phyloP scores from a whole-genome alignment of 1,140 invertebrate species.

The Carposina sasakii region DNA sequence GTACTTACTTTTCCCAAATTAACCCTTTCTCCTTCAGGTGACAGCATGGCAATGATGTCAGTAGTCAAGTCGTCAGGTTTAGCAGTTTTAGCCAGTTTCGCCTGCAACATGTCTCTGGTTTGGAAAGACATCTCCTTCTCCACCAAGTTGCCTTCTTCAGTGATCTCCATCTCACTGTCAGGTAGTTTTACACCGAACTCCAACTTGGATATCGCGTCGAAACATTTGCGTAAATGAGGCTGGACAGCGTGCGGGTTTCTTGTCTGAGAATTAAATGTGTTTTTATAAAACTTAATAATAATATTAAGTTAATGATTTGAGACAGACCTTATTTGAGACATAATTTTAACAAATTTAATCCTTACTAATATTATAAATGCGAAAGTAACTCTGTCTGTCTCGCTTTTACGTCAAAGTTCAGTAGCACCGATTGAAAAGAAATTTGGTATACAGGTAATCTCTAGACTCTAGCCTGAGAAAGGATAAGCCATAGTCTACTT shows the following conservation, averaged over 20 bases:
- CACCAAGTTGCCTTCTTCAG: slow-evolving; percentile 50
- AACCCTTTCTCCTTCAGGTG: slow-evolving; percentile 88
- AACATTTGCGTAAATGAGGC: slow-evolving; percentile 91
- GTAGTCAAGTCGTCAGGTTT: slow-evolving; percentile 75
- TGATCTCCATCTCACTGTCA: slow-evolving; percentile 69
- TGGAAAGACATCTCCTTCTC: slow-evolving; percentile 57
- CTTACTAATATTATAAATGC: no score
- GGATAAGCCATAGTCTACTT: no score
- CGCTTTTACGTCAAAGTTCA: no score
- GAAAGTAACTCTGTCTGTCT: no score
- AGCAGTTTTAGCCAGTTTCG: slow-evolving; percentile 50
- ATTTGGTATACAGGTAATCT: no score
- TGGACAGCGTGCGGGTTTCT: slow-evolving; percentile 90
- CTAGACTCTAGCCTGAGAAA: no score
- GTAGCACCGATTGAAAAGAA: no score
- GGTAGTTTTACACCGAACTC: slow-evolving; percentile 79
- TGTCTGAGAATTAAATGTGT: no score
- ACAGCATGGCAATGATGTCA: slow-evolving; percentile 89
- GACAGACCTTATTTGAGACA: no score
- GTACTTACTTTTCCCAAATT: slow-evolving; percentile 79
- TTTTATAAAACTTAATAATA: no score
- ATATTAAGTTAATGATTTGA: no score
- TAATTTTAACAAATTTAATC: no score
- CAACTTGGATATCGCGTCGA: slow-evolving; percentile 86
- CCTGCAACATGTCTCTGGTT: slow-evolving; percentile 52